phyloP scores from a whole-genome alignment of 2,113 vertebrate species.

The Lichenostomus cassidix region DNA sequence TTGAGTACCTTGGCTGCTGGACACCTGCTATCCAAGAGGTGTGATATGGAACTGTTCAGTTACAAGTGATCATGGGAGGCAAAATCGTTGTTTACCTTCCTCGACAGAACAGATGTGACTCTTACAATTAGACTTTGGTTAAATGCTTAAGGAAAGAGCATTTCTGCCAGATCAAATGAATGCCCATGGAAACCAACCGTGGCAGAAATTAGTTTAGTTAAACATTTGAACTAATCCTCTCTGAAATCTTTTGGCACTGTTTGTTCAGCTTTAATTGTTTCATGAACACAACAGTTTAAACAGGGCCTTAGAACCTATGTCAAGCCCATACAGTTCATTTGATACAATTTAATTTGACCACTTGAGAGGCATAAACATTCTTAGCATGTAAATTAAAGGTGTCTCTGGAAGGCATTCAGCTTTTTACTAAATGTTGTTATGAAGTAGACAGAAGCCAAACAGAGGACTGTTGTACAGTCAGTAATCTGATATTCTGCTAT shows the following conservation, averaged over 20 bases:
- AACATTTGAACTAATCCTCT: slow-evolving; percentile 42
- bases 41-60: not conserved
- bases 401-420: slow-evolving; percentile 42
- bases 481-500: slow-evolving; percentile 50
- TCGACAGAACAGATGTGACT: not conserved
- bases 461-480: not conserved
- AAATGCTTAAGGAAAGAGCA: not conserved
- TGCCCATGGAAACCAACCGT: not conserved
- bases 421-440: slow-evolving; percentile 23
- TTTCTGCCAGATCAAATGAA: slow-evolving; percentile 12
- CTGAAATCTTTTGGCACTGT: slow-evolving; percentile 33
- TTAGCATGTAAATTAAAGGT: slow-evolving; percentile 37
- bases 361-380: slow-evolving; percentile 54
- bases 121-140: not conserved
- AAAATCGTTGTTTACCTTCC: not conserved
- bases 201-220: slow-evolving; percentile 39
- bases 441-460: slow-evolving; percentile 42
- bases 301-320: slow-evolving; percentile 1
- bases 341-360: slow-evolving; percentile 59
- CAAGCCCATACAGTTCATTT: not conserved
- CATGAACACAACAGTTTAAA: slow-evolving; percentile 34
- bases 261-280: slow-evolving; percentile 50
- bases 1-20: not conserved
- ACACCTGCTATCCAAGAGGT: not conserved
- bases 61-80: not conserved